These are phyloP conservation scores for Aphaenogaster rudis DNA, from an alignment of 1,140 invertebrate genomes.

Conservation along the genomic window DNA sequence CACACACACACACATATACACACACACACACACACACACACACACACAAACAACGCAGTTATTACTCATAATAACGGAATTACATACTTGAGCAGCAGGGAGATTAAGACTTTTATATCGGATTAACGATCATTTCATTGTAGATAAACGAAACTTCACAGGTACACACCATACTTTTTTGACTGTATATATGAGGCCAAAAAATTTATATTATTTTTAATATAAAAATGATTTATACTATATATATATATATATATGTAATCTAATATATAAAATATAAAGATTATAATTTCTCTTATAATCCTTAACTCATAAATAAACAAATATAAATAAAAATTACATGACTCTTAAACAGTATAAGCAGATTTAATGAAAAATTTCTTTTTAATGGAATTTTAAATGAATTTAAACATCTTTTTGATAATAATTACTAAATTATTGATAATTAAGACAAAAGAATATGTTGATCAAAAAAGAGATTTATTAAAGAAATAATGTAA, in stretches of 20 bases:
- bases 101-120: slow-evolving; percentile 38
- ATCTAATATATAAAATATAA: neutral
- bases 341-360: neutral
- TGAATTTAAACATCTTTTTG: neutral
- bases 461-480: neutral
- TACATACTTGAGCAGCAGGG: neutral
- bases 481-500: neutral
- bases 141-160: neutral
- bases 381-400: slow-evolving; percentile 4
- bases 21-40: too few species aligned
- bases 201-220: neutral
- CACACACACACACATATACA: too few species aligned
- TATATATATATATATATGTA: neutral
- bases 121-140: slow-evolving; percentile 14
- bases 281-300: neutral
- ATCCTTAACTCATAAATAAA: neutral
- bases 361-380: neutral
- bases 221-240: neutral
- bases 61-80: slow-evolving; percentile 9
- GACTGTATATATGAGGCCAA: neutral
- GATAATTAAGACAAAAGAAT: neutral
- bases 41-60: neutral
- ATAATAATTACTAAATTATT: neutral
- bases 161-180: neutral
- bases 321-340: neutral